phyloP scores from a whole-genome alignment of 2,888 invertebrate species.

The Antheraea assamensis region DNA sequence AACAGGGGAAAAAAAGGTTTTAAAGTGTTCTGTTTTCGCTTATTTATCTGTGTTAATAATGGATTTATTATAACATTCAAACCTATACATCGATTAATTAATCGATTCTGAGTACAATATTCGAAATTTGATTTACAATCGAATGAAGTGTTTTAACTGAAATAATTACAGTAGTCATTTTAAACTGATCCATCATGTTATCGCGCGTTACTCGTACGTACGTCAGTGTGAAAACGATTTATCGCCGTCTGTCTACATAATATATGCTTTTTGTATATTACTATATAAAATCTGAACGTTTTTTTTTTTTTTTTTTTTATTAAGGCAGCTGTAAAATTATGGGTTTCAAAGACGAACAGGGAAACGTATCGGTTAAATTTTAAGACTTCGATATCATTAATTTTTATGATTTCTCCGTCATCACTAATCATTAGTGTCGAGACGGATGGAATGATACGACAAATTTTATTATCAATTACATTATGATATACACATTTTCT shows the following conservation, averaged over 20 bases:
- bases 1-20: no score
- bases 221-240: constrained; percentile 14
- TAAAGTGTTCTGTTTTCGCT: no score
- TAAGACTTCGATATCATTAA: constrained; percentile 8
- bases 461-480: constrained; percentile 2
- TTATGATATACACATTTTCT: not conserved
- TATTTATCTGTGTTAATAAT: no score
- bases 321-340: constrained; percentile 17
- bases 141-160: not conserved
- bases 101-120: no score
- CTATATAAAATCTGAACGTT: constrained; percentile 10
- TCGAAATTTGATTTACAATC: not conserved
- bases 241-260: not conserved
- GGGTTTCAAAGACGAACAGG: constrained; percentile 11
- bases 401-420: constrained; percentile 11
- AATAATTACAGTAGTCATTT: not conserved
- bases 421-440: constrained; percentile 9
- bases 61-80: no score
- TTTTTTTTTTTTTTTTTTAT: no score
- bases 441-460: not conserved
- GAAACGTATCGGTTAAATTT: constrained; percentile 14
- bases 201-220: constrained; percentile 5
- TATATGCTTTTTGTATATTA: constrained; percentile 9
- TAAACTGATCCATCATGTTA: not conserved
- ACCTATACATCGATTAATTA: no score